Evolutionary conservation across 2,113 vertebrate genomes (phyloP).

Genomic region (Etheostoma spectabile): DNA sequence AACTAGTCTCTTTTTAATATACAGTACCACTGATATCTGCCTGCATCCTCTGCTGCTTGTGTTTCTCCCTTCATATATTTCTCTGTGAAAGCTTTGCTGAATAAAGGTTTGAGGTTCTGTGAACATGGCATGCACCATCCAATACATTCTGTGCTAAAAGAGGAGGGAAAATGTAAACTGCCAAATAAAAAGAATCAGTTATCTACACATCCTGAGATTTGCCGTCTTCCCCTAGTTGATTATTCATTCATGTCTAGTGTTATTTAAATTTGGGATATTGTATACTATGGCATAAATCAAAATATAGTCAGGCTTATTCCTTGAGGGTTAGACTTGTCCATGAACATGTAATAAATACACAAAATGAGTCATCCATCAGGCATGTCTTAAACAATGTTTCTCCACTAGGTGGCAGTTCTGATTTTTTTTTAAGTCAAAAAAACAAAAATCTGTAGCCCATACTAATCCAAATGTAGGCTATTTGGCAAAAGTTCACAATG

Average conservation of each 20-base stretch:
- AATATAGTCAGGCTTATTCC: not conserved
- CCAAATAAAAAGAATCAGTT: conserved; percentile 78
- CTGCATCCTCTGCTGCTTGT: conserved; percentile 83
- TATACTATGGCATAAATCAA: not conserved
- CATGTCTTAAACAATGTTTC: not conserved
- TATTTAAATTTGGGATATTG: not conserved
- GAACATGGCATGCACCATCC: conserved; percentile 76
- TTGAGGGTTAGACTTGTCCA: not conserved
- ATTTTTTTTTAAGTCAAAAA: not conserved
- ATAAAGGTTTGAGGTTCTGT: conserved; percentile 85
- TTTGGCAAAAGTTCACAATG: conserved; percentile 13
- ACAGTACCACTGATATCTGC: conserved; percentile 77
- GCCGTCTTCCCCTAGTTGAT: conserved; percentile 11
- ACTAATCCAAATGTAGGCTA: not conserved
- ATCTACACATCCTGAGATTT: conserved; percentile 65
- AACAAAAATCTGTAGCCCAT: not conserved
- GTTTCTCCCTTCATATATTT: conserved; percentile 82
- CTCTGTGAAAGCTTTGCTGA: conserved; percentile 86
- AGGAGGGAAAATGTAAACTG: conserved; percentile 72
- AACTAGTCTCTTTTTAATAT: conserved; percentile 80
- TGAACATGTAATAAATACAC: not conserved
- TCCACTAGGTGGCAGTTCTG: conserved; percentile 71
- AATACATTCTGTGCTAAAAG: conserved; percentile 71
- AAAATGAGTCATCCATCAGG: not conserved
- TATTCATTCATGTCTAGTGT: conserved; percentile 15